These are phyloP conservation scores for Osmerus eperlanus DNA, from an alignment of 2,113 vertebrate species.

Conservation along the genomic window DNA sequence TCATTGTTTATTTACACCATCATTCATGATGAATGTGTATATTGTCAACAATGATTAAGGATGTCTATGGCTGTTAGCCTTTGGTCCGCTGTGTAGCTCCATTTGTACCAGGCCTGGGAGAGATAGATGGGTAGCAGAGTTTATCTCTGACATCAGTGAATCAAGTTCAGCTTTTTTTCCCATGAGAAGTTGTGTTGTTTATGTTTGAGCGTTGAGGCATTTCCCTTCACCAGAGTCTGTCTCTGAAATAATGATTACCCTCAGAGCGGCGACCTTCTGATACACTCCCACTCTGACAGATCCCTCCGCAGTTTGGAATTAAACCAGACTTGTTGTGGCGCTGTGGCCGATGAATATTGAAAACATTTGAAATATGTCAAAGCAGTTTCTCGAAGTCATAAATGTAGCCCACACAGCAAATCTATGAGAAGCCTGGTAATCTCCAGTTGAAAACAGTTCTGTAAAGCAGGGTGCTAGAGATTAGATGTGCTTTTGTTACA, in stretches of 20 bases:
- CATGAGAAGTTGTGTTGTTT: slow-evolving; percentile 35
- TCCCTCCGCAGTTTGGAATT: neutral
- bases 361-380: neutral
- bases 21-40: neutral
- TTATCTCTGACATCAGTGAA: slow-evolving; percentile 47
- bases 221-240: slow-evolving; percentile 1
- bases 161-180: slow-evolving; percentile 41
- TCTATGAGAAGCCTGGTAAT: too few species aligned
- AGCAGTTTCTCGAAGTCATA: too few species aligned
- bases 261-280: neutral
- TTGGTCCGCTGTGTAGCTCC: neutral
- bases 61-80: neutral
- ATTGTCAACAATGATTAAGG: neutral
- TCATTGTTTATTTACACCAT: neutral
- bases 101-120: slow-evolving; percentile 38
- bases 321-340: neutral
- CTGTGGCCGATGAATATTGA: neutral
- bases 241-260: slow-evolving; percentile 8
- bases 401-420: too few species aligned
- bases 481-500: too few species aligned
- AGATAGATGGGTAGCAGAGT: slow-evolving; percentile 23
- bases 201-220: slow-evolving; percentile 5
- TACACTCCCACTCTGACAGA: neutral
- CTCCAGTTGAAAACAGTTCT: too few species aligned
- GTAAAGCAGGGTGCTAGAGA: too few species aligned